These are phyloP conservation scores for Phenganax marumi DNA, from an alignment of 92 coral and sea anemone species.

Conservation along the genomic window DNA sequence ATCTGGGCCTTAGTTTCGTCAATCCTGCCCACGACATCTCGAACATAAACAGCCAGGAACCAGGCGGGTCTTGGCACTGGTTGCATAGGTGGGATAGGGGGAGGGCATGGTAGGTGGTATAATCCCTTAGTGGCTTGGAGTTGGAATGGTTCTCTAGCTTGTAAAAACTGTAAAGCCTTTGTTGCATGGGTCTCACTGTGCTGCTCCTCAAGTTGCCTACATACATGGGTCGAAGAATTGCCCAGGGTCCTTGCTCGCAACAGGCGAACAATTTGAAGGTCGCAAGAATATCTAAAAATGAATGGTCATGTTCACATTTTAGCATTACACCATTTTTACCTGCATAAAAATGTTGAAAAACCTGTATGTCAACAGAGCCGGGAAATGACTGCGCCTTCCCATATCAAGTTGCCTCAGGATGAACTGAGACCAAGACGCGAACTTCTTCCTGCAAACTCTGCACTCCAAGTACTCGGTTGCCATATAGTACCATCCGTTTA, in stretches of 20 bases:
- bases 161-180: conserved; percentile 8
- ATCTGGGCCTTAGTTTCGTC: conserved; percentile 1
- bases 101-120: conserved; percentile 6
- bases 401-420: conserved; percentile 4
- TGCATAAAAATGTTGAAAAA: background rate
- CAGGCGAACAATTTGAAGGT: conserved; percentile 18
- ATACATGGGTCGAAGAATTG: conserved; percentile 21
- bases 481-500: too few relatives aligned
- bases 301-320: background rate
- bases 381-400: conserved; percentile 23
- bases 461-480: too few relatives aligned
- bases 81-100: conserved; percentile 13
- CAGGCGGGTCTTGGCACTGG: conserved; percentile 42
- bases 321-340: background rate
- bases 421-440: background rate
- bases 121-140: too few relatives aligned
- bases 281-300: conserved; percentile 15
- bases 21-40: conserved; percentile 46
- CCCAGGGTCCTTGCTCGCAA: conserved; percentile 1
- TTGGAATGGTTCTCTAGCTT: conserved; percentile 19
- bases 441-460: too few relatives aligned
- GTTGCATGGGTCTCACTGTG: conserved; percentile 30
- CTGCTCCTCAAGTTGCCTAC: conserved; percentile 34
- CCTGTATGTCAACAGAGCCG: conserved; percentile 22
- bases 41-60: conserved; percentile 47